Conservation (phyloP, 2,113 vertebrate genomes). For the Seriola dumerili region DNA sequence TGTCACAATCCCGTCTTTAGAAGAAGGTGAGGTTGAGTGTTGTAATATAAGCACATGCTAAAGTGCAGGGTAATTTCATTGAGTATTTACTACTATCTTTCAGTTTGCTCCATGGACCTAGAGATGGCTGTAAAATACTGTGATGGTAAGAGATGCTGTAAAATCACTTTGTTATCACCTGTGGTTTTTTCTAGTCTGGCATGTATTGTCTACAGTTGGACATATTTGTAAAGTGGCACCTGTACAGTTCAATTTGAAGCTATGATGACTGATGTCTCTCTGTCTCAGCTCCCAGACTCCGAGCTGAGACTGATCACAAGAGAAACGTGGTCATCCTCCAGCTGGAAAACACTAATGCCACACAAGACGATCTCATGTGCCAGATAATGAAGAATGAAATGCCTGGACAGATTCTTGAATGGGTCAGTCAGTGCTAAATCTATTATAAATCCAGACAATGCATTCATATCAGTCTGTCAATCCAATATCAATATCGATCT, state of each 20-base stretch:
- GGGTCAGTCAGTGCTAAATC: conserved; percentile 65
- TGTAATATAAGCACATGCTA: background rate
- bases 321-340: conserved; percentile 56
- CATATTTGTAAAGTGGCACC: background rate
- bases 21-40: conserved; percentile 66
- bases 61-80: background rate
- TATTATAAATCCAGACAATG: background rate
- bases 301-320: conserved; percentile 29
- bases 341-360: conserved; percentile 29
- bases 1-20: conserved; percentile 66
- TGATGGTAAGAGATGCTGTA: conserved; percentile 66
- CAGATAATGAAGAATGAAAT: conserved; percentile 57
- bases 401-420: conserved; percentile 11
- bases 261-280: background rate
- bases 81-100: conserved; percentile 34
- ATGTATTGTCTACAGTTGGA: background rate
- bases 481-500: background rate
- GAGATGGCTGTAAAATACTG: conserved; percentile 48
- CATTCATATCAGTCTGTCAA: background rate
- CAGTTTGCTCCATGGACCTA: conserved; percentile 73
- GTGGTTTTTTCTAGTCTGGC: background rate
- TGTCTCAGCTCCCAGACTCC: conserved; percentile 72
- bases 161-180: background rate
- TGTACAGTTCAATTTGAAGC: background rate
- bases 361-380: conserved; percentile 40